phyloP scores from a whole-genome alignment of 2,888 invertebrate species.

The Noctua pronuba region DNA sequence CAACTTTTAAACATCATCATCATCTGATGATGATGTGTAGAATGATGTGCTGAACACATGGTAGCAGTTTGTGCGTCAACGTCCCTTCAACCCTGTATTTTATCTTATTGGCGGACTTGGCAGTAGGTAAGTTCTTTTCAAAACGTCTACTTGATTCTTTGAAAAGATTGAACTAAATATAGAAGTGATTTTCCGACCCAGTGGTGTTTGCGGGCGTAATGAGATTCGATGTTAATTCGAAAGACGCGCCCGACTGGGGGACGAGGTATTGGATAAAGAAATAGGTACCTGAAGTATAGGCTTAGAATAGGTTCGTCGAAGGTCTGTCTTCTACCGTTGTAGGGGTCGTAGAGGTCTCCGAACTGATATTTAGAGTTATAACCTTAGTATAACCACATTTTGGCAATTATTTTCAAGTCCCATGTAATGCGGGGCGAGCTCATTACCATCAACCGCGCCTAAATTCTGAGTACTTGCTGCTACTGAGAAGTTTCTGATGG shows the following conservation, averaged over 20 bases:
- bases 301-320: background rate
- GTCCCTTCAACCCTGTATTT: background rate
- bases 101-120: background rate
- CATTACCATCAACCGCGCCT: background rate
- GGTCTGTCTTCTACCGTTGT: background rate
- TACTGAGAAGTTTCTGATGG: background rate
- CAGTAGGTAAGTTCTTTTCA: background rate
- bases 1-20: too few relatives aligned
- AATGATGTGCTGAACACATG: too few relatives aligned
- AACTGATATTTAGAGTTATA: too few relatives aligned
- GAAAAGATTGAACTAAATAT: constrained; percentile 37
- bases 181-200: constrained; percentile 47
- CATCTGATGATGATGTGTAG: too few relatives aligned
- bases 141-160: constrained; percentile 22
- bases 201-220: constrained; percentile 39
- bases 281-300: background rate
- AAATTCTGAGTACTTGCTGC: background rate
- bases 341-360: too few relatives aligned
- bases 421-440: background rate
- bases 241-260: constrained; percentile 1
- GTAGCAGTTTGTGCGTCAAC: too few relatives aligned
- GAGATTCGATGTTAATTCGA: constrained; percentile 45
- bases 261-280: constrained; percentile 17
- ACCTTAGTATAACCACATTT: background rate
- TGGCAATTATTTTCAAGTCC: background rate